These are phyloP conservation scores for Tetramorium bicarinatum DNA, from an alignment of 2,888 invertebrate species.

Conservation along the genomic window DNA sequence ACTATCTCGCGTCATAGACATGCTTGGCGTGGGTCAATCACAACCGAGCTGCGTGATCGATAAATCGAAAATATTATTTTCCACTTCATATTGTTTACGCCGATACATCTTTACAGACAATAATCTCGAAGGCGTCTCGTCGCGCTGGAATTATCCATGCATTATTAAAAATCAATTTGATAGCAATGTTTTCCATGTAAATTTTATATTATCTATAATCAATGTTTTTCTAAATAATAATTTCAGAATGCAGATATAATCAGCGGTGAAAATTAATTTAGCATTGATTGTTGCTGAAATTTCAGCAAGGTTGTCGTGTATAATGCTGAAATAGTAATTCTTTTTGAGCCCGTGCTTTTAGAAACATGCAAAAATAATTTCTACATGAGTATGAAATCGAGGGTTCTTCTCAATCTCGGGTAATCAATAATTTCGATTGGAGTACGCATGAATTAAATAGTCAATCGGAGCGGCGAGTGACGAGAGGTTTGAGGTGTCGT, in stretches of 20 bases:
- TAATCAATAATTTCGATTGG: neutral
- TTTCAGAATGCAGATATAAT: neutral
- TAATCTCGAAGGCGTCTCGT: constrained; percentile 6
- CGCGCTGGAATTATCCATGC: neutral
- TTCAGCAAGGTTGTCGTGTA: neutral
- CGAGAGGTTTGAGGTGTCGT: constrained; percentile 7
- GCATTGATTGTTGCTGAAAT: neutral
- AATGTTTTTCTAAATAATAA: neutral
- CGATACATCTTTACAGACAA: constrained; percentile 9
- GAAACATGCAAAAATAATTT: neutral
- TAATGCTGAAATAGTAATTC: neutral
- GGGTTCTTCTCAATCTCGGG: neutral
- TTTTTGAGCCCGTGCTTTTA: neutral
- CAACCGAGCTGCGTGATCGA: constrained; percentile 44
- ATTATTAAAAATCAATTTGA: constrained; percentile 2
- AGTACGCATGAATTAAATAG: constrained; percentile 26
- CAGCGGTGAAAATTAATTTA: neutral
- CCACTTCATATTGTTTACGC: constrained; percentile 48
- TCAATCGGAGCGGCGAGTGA: neutral
- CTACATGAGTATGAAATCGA: neutral
- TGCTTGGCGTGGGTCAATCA: constrained; percentile 26
- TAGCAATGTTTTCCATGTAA: neutral
- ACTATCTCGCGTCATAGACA: constrained; percentile 35
- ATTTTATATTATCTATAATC: neutral
- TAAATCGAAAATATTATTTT: constrained; percentile 50